Evolutionary conservation across 1,140 invertebrate genomes (phyloP), one percentile per base, ranked within the genome.

Genomic region (Achroia grisella): DNA sequence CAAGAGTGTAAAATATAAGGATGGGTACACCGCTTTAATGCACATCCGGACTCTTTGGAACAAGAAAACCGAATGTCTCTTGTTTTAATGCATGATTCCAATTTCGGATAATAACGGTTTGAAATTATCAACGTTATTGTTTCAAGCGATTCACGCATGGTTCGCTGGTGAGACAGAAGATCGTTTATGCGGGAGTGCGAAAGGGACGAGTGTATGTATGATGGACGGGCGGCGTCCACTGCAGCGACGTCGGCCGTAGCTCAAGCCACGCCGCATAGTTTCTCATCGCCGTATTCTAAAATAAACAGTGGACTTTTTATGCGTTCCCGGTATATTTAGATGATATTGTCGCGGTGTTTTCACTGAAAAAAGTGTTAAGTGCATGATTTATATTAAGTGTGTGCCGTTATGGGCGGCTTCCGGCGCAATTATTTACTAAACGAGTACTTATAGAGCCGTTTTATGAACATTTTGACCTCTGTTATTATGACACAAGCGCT

Each of bases 311-410:
- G 60, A 58, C 56, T 78, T 82, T 83, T 83, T 79, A 81, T 81
- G 75, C 54, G 49, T 62, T 56, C 64, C 63, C 60, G 67, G 74
- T 79, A 79, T 78, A 83, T 83, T 77, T 81, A 78, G 67, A 74
- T 55, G 62, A 79, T 69, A 76, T 77, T 83, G 71, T 74, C 74
- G 57, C 67, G 48, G 53, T 59, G 44, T 63, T 67, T 65, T 65
- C 33, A 37, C 34, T 56, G 60, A 62, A 76, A 78, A 75, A 79
- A 74, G 76, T 80, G 76, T 80, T 83, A 83, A 83, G 76, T 83
- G 75, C 74, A 77, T 83, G 79, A 83, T 80, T 80, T 80, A 80
- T 79, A 76, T 74, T 77, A 75, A 80, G 67, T 76, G 76, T 56
- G 55, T 51, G 41, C 46, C 48, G 69, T 73, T 71, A 68, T 68